phyloP scores from a whole-genome alignment of 2,888 invertebrate genomes.

The Drosophila pseudotakahashii region DNA sequence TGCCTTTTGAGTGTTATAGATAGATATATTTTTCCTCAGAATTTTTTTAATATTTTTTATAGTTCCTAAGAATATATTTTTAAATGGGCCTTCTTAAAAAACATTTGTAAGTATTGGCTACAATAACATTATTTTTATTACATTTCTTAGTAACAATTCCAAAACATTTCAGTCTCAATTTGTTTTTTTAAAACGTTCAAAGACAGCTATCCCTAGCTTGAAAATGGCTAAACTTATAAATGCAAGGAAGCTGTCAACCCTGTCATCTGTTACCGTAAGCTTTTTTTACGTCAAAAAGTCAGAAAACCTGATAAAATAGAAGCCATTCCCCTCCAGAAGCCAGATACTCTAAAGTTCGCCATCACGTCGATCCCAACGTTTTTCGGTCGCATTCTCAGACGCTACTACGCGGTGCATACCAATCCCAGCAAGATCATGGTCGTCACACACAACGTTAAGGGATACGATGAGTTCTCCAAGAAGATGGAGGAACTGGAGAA shows the following conservation, averaged over 20 bases:
- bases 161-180: not conserved
- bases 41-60: no score
- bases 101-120: not conserved
- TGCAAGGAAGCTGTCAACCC: constrained; percentile 1
- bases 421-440: constrained; percentile 80
- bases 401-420: constrained; percentile 49
- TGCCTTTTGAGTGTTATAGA: no score
- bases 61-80: no score
- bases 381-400: constrained; percentile 55
- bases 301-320: constrained; percentile 5
- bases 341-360: constrained; percentile 52
- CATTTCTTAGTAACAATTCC: not conserved
- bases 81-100: not conserved
- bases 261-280: constrained; percentile 9
- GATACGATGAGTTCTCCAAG: constrained; percentile 84
- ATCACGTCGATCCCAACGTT: constrained; percentile 59
- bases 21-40: no score
- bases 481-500: constrained; percentile 82
- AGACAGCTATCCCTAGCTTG: not conserved
- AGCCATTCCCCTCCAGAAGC: constrained; percentile 4
- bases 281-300: constrained; percentile 6
- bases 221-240: not conserved
- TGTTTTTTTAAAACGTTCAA: not conserved
- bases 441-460: constrained; percentile 83
- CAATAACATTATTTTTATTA: no score